phyloP scores from a whole-genome alignment of 2,113 vertebrate species.

The Vireo altiloquus region DNA sequence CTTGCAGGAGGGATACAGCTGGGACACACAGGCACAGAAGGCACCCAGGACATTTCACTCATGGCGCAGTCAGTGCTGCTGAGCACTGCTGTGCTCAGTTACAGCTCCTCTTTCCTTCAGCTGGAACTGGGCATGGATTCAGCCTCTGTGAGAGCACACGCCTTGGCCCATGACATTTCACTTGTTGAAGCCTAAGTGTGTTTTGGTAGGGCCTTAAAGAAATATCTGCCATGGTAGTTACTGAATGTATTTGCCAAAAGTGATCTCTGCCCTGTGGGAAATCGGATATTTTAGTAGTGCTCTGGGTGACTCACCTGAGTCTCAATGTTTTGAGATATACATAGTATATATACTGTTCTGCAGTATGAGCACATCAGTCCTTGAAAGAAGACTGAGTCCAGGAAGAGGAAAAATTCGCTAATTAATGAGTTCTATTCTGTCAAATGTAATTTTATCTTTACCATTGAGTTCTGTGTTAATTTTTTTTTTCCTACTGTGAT shows the following conservation, averaged over 20 bases:
- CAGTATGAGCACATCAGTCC: not conserved
- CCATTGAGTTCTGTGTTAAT: not conserved
- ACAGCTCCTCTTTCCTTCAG: not conserved
- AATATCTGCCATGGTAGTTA: not conserved
- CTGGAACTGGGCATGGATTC: not conserved
- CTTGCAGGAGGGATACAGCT: not conserved
- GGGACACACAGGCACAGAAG: not conserved
- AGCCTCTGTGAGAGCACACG: not conserved
- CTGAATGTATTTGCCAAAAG: not conserved
- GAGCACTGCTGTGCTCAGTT: not conserved
- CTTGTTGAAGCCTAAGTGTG: not conserved
- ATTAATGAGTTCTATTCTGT: not conserved
- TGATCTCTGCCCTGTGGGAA: not conserved
- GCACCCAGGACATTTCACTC: not conserved
- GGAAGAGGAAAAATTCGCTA: not conserved
- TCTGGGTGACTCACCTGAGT: not conserved
- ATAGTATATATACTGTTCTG: accelerated
- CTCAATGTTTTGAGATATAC: not conserved
- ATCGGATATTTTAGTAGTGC: not conserved
- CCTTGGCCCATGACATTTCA: not conserved
- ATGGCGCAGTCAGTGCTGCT: not conserved
- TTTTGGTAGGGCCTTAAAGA: not conserved
- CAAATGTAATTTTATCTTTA: not conserved
- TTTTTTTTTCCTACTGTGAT: not conserved
- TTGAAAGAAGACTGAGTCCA: not conserved